Conservation (phyloP, 2,888 invertebrate species). For the Lasioglossum zephyrum region DNA sequence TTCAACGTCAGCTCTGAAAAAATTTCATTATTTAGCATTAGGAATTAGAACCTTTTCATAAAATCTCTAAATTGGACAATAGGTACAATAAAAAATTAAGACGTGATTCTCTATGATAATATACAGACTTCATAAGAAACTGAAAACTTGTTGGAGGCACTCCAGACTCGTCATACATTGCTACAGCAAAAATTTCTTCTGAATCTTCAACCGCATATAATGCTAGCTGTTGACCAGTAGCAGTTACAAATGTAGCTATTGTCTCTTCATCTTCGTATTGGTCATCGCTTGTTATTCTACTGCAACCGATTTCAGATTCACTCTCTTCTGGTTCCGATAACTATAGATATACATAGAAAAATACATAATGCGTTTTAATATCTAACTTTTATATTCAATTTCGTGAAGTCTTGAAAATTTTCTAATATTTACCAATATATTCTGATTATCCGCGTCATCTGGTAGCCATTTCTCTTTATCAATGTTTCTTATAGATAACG, state of each 20-base stretch:
- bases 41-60: not conserved
- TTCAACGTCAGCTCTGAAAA: slow-evolving; percentile 80
- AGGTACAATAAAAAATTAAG: not conserved
- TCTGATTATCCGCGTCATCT: slow-evolving; percentile 12
- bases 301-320: slow-evolving; percentile 40
- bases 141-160: slow-evolving; percentile 82
- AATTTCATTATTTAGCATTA: not conserved
- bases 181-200: slow-evolving; percentile 82
- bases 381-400: not conserved
- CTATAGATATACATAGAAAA: slow-evolving; percentile 36
- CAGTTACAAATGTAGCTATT: slow-evolving; percentile 82
- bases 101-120: not conserved
- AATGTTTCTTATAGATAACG: slow-evolving; percentile 22
- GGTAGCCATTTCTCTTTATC: slow-evolving; percentile 46
- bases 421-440: slow-evolving; percentile 49
- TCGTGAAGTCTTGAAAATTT: not conserved
- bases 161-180: slow-evolving; percentile 82
- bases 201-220: slow-evolving; percentile 82
- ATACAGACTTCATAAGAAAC: slow-evolving; percentile 80
- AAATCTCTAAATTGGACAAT: not conserved
- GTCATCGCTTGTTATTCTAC: slow-evolving; percentile 54
- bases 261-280: slow-evolving; percentile 80
- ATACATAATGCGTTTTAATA: not conserved
- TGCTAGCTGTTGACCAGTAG: slow-evolving; percentile 81
- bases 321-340: slow-evolving; percentile 54